phyloP scores from a whole-genome alignment of 2,888 invertebrate genomes.

The Teleogryllus oceanicus region DNA sequence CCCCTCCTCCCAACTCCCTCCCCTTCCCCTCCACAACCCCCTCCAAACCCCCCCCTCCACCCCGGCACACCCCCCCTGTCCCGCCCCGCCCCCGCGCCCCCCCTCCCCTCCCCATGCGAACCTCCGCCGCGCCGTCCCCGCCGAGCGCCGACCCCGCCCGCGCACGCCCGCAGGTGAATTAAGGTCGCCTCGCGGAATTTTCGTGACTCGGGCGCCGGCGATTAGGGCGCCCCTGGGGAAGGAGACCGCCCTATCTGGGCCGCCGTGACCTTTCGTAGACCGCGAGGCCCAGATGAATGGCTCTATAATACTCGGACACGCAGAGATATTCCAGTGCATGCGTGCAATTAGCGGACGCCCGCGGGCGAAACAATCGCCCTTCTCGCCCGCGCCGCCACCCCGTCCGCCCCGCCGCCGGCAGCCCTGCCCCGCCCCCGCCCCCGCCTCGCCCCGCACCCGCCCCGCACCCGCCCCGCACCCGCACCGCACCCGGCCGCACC shows the following conservation, averaged over 20 bases:
- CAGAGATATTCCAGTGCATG: neutral
- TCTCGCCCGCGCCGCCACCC: too few species aligned
- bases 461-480: too few species aligned
- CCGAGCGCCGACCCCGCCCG: too few species aligned
- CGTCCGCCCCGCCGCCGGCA: too few species aligned
- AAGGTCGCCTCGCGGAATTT: slow-evolving; percentile 3
- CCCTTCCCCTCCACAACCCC: too few species aligned
- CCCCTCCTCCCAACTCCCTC: too few species aligned
- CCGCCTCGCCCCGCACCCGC: too few species aligned
- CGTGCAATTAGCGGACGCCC: neutral
- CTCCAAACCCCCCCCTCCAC: too few species aligned
- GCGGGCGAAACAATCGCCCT: too few species aligned
- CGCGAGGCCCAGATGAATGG: neutral
- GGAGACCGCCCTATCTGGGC: neutral
- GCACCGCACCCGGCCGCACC: too few species aligned
- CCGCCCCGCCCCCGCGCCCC: neutral
- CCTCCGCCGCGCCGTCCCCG: neutral
- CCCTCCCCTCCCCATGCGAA: neutral
- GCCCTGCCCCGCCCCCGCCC: too few species aligned
- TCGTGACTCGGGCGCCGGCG: neutral
- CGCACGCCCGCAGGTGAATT: too few species aligned
- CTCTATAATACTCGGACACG: neutral
- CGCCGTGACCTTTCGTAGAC: neutral
- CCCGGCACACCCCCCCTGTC: neutral
- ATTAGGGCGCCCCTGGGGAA: neutral